phyloP scores from a whole-genome alignment of 2,797 vertebrate species.

The Falco peregrinus region DNA sequence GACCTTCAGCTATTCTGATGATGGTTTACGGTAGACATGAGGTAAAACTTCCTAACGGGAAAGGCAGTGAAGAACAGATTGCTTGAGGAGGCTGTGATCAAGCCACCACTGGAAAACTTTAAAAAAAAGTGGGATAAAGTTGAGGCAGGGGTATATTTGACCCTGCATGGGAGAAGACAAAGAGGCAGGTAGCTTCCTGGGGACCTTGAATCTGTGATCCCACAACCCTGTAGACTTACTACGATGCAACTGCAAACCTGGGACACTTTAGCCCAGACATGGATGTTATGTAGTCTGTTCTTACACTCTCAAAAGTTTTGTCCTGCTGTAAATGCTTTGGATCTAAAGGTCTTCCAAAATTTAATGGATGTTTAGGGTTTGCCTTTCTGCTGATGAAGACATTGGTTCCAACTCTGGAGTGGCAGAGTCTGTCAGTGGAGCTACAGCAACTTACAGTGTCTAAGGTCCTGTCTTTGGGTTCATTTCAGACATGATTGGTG shows the following conservation, averaged over 20 bases:
- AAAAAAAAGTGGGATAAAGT: neutral
- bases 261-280: neutral
- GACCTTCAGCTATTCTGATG: neutral
- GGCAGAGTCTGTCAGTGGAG: neutral
- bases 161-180: neutral
- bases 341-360: neutral
- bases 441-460: neutral
- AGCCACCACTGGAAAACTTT: neutral
- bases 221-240: neutral
- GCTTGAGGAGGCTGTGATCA: neutral
- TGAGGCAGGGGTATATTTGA: neutral
- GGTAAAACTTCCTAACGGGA: neutral
- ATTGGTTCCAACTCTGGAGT: neutral
- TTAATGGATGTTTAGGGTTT: neutral
- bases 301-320: neutral
- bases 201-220: neutral
- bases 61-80: neutral
- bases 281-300: neutral
- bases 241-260: neutral
- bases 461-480: neutral
- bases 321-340: neutral
- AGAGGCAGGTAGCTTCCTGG: neutral
- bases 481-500: neutral
- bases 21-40: neutral
- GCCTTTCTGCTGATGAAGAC: neutral